These are phyloP conservation scores for Pinna nobilis DNA, from an alignment of 1,140 invertebrate genomes.

Conservation along the genomic window DNA sequence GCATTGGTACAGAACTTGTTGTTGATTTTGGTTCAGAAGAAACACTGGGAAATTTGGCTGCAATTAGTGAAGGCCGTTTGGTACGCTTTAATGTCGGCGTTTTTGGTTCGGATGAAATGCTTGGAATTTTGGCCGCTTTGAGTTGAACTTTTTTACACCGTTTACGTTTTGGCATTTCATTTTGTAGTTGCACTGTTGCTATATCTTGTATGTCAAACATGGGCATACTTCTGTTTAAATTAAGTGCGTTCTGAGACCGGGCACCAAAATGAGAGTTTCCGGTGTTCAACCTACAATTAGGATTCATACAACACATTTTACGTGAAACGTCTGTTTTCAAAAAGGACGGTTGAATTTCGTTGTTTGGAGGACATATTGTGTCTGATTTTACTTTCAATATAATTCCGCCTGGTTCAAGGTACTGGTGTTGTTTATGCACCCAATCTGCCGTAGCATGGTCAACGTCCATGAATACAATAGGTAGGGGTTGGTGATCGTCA, in stretches of 20 bases:
- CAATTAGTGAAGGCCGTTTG: background rate
- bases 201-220: conserved; percentile 22
- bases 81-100: background rate
- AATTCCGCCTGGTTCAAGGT: conserved; percentile 34
- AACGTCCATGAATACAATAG: conserved; percentile 43
- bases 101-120: conserved; percentile 15
- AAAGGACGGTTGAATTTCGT: conserved; percentile 34
- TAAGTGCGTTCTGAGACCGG: conserved; percentile 36
- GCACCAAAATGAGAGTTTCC: conserved; percentile 12
- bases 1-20: conserved; percentile 24
- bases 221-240: conserved; percentile 39
- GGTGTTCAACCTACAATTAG: conserved; percentile 10
- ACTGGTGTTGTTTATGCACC: conserved; percentile 43
- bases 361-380: conserved; percentile 41
- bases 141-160: conserved; percentile 1
- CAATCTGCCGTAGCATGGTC: conserved; percentile 42
- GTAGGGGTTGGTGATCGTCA: conserved; percentile 29
- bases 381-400: conserved; percentile 45
- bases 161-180: background rate
- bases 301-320: conserved; percentile 21
- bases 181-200: background rate
- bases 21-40: conserved; percentile 34
- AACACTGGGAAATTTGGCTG: conserved; percentile 29
- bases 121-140: conserved; percentile 16
- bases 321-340: background rate